Evolutionary conservation across 2,888 invertebrate genomes (phyloP), one percentile per base, ranked within the genome.

Genomic region (Cantharis nigra): DNA sequence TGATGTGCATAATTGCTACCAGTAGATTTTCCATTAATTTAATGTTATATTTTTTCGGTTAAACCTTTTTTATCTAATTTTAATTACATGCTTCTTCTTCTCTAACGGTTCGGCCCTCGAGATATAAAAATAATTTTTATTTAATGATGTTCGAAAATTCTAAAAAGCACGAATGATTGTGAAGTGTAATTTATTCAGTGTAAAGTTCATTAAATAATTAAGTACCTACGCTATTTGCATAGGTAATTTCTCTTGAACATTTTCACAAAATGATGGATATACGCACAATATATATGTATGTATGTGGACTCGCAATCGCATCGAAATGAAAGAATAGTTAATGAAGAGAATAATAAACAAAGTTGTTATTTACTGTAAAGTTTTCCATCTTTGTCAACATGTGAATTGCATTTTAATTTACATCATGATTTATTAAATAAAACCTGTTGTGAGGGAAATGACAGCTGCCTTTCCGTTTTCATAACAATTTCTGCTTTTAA

Each of bases 381-480:
- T 67, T 67, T 67, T 64, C 16, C 23, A 67, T 49, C 49, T 49
- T 49, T 49, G 49, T 49, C 49, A 49, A 49, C 20, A 67, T 67
- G 26, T 67, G 70, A 71, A 75, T 72, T 76, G 72, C 71, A 72
- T 77, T 77, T 77, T 77, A 77, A 77, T 77, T 77, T 74, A 33
- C 70, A 63, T 62, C 70, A 71, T 71, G 76, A 73, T 77, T 77
- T 77, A 77, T 30, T 30, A 70, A 65, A 65, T 73, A 70, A 74
- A 74, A 74, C 77, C 77, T 33, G 77, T 74, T 77, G 20, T 23
- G 71, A 74, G 77, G 77, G 74, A 77, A 77, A 77, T 74, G 72
- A 74, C 73, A 77, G 71, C 75, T 71, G 70, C 67, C 69, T 74
- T 77, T 77, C 74, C 77, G 74, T 69, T 77, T 72, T 72, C 65